Evolutionary conservation across 2,113 vertebrate genomes (phyloP), one percentile per base, ranked within the genome.

Genomic region (Protomyctophum bolini): DNA sequence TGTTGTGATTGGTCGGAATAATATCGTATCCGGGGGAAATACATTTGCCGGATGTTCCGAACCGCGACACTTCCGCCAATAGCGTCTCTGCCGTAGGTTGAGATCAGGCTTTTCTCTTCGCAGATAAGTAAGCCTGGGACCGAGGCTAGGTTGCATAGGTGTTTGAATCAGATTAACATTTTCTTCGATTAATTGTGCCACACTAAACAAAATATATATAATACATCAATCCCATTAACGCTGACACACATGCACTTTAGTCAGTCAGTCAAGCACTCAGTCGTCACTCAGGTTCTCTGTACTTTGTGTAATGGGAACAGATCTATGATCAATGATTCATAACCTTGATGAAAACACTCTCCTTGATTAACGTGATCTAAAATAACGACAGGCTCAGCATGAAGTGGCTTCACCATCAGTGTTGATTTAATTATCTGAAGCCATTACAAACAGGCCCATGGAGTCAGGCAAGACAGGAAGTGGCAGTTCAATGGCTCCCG

Each of bases 311-410:
- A 55, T 55, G 60, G 9, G 10, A 60, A 58, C 48, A 41, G 64
- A 63, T n/a, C 29, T 66, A 41, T 46, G 9, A 81, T 85, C 48
- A 81, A 57, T 75, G n/a, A 72, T 66, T n/a, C 59, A 66, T 58
- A 29, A 56, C 62, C n/a, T 75, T 4, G 7, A 52, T 14, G 47
- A 73, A 64, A 67, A 64, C n/a, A 7, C 50, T 56, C 50, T 59
- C 48, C n/a, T n/a, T 46, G 58, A 68, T 76, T 70, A 76, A 65
- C 21, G 28, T 2, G 7, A 55, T 46, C 10, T 62, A 28, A 71
- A 46, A 29, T 74, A 5, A 12, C 2, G 8, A 21, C 5, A 7
- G 8, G 49, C 51, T 61, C 41, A 66, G 59, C 52, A 6, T 73
- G 6, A 29, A 0, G 0, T 56, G 28, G 29, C 46, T 28, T 4